Base-by-base conservation (phyloP, 2,113 vertebrate species). In the Steatornis caripensis region DNA sequence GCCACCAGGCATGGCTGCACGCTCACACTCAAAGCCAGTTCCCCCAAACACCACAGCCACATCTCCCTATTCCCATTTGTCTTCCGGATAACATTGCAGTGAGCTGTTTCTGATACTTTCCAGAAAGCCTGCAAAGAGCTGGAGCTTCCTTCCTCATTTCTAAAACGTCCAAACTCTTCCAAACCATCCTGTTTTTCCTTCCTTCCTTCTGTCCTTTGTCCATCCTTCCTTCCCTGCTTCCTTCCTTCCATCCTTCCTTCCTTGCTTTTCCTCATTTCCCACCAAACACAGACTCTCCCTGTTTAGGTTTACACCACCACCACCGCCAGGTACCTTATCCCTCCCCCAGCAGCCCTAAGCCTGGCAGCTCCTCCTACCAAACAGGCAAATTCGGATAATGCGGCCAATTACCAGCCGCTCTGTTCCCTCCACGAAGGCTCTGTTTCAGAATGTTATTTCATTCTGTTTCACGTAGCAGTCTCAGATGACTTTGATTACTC, bases 401-500 rank as follows among this genome's bases (percentile, higher is more conserved):
- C 57, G 86, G 53, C n/a, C 86, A 76, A 74, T 48, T 45, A 46
- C 30, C 36, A 60, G 37, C 23, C 36, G 45, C 87, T 93, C 93
- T 74, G 30, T 45, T 87, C 72, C 72, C 77, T 37, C 77, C 72
- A 84, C 36, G 92, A 81, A 43, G n/a, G 24, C 80, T 89, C 37
- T 0, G 1, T 70, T 81, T 75, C 87, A 89, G 69, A 5, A 12
- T 4, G 22, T 51, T 70, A 46, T 41, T 78, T 74, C 77, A 46
- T 75, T 70, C 69, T 78, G 37, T 84, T 94, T 87, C 90, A 58
- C 87, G 74, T 32, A 60, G 43, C 60, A 66, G 51, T 24, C 74
- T 96, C 87, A 79, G 81, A 64, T 48, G 61, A 90, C 71, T 96
- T 77, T 62, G 79, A 89, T 77, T 92, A 66, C 62, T 90, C 49